Evolutionary conservation across 2,113 vertebrate species (phyloP).

Genomic region (Zapus hudsonius): DNA sequence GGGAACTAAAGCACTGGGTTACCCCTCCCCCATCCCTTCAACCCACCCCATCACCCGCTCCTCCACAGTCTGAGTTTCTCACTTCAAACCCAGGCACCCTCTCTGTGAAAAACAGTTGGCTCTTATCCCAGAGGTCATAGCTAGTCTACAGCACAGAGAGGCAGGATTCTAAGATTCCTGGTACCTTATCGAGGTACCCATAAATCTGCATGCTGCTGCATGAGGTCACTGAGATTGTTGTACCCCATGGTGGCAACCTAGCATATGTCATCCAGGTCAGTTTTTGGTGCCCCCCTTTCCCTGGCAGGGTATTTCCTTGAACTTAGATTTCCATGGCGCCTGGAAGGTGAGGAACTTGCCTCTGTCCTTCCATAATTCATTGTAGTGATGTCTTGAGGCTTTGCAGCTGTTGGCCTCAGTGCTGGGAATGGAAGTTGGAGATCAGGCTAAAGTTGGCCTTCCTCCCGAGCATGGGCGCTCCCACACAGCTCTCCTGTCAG

Average conservation of each 20-base stretch:
- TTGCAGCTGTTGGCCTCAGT: background rate
- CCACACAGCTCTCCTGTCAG: background rate
- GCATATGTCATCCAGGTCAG: background rate
- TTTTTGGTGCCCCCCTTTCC: background rate
- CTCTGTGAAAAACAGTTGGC: background rate
- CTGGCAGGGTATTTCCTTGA: background rate
- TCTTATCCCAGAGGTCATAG: background rate
- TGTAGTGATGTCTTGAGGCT: background rate
- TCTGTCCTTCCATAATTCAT: background rate
- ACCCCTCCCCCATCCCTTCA: no score
- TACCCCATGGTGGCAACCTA: background rate
- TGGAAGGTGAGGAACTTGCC: background rate
- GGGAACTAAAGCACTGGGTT: background rate
- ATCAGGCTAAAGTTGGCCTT: background rate
- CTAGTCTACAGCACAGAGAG: background rate
- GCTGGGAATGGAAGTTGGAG: background rate
- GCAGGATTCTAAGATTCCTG: background rate
- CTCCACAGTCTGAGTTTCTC: background rate
- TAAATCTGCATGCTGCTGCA: background rate
- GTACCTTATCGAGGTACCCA: background rate
- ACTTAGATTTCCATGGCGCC: conserved; percentile 1
- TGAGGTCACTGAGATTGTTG: background rate
- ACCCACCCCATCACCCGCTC: background rate
- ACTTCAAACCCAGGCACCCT: background rate
- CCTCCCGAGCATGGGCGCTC: background rate